These are phyloP conservation scores for Sebastes diaconus DNA, from an alignment of 2,797 vertebrate species.

Conservation along the genomic window DNA sequence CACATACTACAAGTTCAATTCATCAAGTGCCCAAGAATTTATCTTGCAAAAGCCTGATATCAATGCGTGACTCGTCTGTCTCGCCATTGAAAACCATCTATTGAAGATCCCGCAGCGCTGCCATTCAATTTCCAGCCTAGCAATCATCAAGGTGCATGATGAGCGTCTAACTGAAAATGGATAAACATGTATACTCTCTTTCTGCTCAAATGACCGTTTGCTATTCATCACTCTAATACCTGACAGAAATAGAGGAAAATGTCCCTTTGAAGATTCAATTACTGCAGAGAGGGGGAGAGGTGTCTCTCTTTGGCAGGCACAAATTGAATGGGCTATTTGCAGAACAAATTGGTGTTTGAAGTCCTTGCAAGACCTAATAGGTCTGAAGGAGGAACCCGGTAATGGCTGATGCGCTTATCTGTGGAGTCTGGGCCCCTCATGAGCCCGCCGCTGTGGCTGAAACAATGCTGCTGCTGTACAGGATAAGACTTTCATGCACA, in stretches of 20 bases:
- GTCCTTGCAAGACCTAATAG: conserved; percentile 83
- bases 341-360: conserved; percentile 88
- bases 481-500: conserved; percentile 35
- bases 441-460: conserved; percentile 48
- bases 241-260: conserved; percentile 81
- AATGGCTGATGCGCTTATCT: conserved; percentile 79
- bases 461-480: conserved; percentile 46
- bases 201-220: conserved; percentile 77
- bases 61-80: conserved; percentile 42
- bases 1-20: conserved; percentile 33
- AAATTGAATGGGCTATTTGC: conserved; percentile 86
- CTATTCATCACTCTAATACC: conserved; percentile 82
- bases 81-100: conserved; percentile 49
- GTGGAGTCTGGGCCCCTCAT: conserved; percentile 56
- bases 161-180: conserved; percentile 75
- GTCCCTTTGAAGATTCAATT: conserved; percentile 88
- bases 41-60: conserved; percentile 54
- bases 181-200: conserved; percentile 81
- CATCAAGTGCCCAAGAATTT: conserved; percentile 41
- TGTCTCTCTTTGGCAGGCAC: conserved; percentile 76
- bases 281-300: conserved; percentile 78
- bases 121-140: conserved; percentile 54
- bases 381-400: conserved; percentile 80
- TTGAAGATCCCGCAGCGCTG: conserved; percentile 50
- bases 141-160: conserved; percentile 77